These are phyloP conservation scores for Euwallacea fornicatus DNA, from an alignment of 1,140 invertebrate species.

Conservation along the genomic window DNA sequence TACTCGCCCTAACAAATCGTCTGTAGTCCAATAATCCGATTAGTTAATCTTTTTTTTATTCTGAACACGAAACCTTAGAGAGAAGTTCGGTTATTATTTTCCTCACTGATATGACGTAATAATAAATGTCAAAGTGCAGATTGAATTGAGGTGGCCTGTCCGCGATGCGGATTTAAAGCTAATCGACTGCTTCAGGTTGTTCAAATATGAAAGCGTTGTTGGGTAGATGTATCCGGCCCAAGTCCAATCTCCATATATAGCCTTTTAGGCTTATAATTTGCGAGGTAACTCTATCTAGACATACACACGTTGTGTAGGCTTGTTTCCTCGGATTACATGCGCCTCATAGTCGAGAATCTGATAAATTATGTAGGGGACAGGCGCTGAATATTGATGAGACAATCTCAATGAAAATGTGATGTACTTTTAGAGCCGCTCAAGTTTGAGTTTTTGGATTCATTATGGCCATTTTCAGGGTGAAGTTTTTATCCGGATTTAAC, in stretches of 20 bases:
- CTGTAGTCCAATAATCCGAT: not conserved
- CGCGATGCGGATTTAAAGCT: not conserved
- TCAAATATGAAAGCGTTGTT: not conserved
- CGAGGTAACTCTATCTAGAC: slow-evolving; percentile 25
- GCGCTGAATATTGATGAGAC: slow-evolving; percentile 38
- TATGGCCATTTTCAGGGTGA: not conserved
- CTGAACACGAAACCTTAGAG: too few relatives aligned
- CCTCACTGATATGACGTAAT: not conserved
- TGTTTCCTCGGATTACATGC: slow-evolving; percentile 36
- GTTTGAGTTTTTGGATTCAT: slow-evolving; percentile 15
- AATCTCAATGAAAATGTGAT: slow-evolving; percentile 38
- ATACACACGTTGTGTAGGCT: slow-evolving; percentile 30
- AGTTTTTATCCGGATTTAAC: too few relatives aligned
- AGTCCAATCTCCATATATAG: not conserved
- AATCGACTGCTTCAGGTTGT: not conserved
- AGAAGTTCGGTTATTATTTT: not conserved
- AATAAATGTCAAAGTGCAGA: not conserved
- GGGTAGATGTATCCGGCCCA: too few relatives aligned
- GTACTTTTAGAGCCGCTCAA: slow-evolving; percentile 27
- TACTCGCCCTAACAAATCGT: not conserved
- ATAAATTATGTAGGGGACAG: slow-evolving; percentile 39
- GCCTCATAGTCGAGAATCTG: slow-evolving; percentile 26
- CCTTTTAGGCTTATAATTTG: slow-evolving; percentile 23
- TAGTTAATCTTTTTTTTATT: not conserved
- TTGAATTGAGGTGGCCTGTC: not conserved